Evolutionary conservation across 2,888 invertebrate species (phyloP), one percentile per base, ranked within the genome.

Genomic region (Hirtodrosophila alboralis): DNA sequence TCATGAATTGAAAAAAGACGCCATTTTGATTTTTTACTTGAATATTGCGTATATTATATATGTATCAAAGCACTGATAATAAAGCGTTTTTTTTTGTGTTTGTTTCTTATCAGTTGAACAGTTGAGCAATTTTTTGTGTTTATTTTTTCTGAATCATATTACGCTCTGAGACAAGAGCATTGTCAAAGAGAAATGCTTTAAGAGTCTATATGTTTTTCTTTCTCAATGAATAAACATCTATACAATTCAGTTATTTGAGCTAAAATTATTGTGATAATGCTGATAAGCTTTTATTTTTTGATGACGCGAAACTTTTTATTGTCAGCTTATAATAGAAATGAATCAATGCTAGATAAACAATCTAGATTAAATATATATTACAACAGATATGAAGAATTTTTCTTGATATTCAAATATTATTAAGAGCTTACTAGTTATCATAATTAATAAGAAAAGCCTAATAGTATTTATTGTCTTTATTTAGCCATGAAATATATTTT

Each of bases 1-100:
- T 79, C 78, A 79, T 38, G 21, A 34, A 16, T 23, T 16, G 4
- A 30, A 40, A 26, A 21, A 12, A 33, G 44, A 9, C 60, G 73
- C 71, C 71, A 71, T 71, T 73, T 71, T 71, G 48, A 47, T 33
- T 53, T 53, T 49, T 13, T 1, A 26, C 10, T 9, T n/a, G 10
- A 4, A n/a, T n/a, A n/a, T 7, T 7, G 23, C 12, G 23, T 3
- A 18, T 12, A 30, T 13, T 27, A 23, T 14, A 8, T n/a, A 16
- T n/a, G 5, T 63, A 56, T 37, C 54, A 44, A 8, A 13, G 14
- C 21, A 9, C 58, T 65, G 52, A 67, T 66, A 53, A 61, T 28
- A 44, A 31, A 10, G 21, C 37, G 21, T 8, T 16, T 26, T 53
- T 43, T 43, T 31, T 40, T 38, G 23, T 44, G 28, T 13, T 31